Conservation (phyloP, 2,888 invertebrate genomes). For the Drosophila affinis region DNA sequence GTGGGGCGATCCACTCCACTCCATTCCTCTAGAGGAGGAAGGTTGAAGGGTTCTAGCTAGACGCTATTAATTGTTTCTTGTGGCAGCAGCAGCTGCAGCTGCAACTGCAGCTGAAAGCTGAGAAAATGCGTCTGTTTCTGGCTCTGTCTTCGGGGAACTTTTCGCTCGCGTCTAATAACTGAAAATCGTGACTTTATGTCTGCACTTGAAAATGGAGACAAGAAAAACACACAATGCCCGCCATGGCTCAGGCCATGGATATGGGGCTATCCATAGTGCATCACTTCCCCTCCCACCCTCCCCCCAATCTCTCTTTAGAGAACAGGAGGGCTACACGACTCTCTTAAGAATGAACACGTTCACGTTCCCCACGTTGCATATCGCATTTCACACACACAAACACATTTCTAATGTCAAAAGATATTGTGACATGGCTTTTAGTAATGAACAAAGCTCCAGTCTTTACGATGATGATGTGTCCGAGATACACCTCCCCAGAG, state of each 20-base stretch:
- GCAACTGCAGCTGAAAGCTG: constrained; percentile 47
- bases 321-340: constrained; percentile 55
- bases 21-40: neutral
- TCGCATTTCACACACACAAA: constrained; percentile 61
- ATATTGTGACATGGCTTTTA: constrained; percentile 54
- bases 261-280: constrained; percentile 4
- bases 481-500: neutral
- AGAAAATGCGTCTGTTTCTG: constrained; percentile 69
- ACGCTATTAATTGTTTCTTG: constrained; percentile 75
- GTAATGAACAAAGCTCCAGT: constrained; percentile 51
- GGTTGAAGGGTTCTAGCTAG: constrained; percentile 49
- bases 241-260: constrained; percentile 1
- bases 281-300: no score
- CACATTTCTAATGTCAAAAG: constrained; percentile 69
- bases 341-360: constrained; percentile 70
- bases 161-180: constrained; percentile 68
- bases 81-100: constrained; percentile 49
- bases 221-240: constrained; percentile 49
- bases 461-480: constrained; percentile 39
- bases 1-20: neutral
- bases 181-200: constrained; percentile 79
- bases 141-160: constrained; percentile 42
- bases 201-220: constrained; percentile 59
- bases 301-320: no score
- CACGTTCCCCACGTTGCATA: constrained; percentile 43